Evolutionary conservation across 2,888 invertebrate genomes (phyloP).

Genomic region (Rambutsinella grinnellia): DNA sequence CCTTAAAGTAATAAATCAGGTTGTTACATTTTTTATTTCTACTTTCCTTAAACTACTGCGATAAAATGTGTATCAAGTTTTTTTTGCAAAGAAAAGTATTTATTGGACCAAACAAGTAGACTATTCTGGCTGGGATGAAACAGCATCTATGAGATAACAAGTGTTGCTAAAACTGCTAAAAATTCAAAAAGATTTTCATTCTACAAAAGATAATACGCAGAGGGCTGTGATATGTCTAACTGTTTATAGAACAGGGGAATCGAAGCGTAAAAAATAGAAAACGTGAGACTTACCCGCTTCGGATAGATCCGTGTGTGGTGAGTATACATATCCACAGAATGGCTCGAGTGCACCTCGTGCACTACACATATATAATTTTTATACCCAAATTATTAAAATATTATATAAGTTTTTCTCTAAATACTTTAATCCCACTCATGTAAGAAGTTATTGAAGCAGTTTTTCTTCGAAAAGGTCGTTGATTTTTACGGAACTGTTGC

Average conservation of each 20-base stretch:
- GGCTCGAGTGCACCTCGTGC: slow-evolving; percentile 28
- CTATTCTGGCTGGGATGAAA: too few species aligned
- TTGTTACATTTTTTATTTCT: not conserved
- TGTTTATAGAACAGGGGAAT: slow-evolving; percentile 23
- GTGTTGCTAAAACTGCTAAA: slow-evolving; percentile 1
- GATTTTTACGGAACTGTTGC: not conserved
- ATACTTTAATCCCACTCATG: too few species aligned
- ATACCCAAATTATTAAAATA: too few species aligned
- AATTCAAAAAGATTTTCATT: not conserved
- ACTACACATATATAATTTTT: slow-evolving; percentile 7
- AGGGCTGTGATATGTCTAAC: slow-evolving; percentile 14
- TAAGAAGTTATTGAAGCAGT: too few species aligned
- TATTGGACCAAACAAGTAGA: not conserved
- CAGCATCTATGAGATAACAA: not conserved
- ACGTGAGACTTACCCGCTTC: slow-evolving; percentile 49
- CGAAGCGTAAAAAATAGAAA: slow-evolving; percentile 31
- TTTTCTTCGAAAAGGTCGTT: not conserved
- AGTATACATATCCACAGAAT: slow-evolving; percentile 45
- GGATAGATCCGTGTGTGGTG: slow-evolving; percentile 58
- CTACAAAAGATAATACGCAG: not conserved
- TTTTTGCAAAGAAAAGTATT: not conserved
- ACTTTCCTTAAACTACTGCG: not conserved
- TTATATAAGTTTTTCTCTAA: too few species aligned
- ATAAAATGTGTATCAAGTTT: not conserved
- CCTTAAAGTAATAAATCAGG: slow-evolving; percentile 26